These are phyloP conservation scores for Aplidium turbinatum DNA, from an alignment of 23 tunicate species.

Conservation along the genomic window DNA sequence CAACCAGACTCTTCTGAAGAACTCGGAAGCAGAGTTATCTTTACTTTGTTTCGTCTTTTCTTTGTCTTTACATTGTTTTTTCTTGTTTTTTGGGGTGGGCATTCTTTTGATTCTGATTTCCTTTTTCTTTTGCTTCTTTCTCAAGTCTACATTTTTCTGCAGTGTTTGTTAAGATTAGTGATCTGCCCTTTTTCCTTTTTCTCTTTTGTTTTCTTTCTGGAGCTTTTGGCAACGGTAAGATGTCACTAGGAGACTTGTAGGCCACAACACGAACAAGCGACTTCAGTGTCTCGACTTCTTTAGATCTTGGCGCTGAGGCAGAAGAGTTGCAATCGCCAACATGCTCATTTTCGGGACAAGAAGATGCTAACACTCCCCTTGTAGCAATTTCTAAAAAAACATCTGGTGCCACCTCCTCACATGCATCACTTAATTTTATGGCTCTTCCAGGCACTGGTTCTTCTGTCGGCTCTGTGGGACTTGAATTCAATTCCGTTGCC, in stretches of 20 bases:
- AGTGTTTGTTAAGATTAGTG: too few relatives aligned
- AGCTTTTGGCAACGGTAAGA: background rate
- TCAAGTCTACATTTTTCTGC: slow-evolving; percentile 1
- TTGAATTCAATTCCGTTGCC: background rate
- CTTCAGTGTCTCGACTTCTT: background rate
- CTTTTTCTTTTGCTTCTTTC: background rate
- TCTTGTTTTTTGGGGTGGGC: background rate
- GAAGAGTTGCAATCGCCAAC: background rate
- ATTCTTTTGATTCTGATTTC: background rate
- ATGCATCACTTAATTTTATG: background rate
- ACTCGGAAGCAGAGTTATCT: background rate
- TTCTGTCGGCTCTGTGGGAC: background rate
- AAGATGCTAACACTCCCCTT: background rate
- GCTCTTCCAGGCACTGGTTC: background rate
- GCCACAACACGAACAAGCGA: background rate
- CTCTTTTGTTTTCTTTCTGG: slow-evolving; percentile 2
- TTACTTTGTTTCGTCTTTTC: background rate
- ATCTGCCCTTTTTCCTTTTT: background rate
- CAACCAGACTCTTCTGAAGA: background rate
- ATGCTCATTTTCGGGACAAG: background rate
- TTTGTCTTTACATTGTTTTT: background rate
- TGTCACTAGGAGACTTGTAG: background rate
- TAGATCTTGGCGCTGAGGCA: background rate
- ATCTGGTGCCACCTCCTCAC: background rate
- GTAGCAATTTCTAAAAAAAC: background rate